Evolutionary conservation across 2,888 invertebrate species (phyloP), one percentile per base, ranked within the genome.

Genomic region (Mythimna lalbum): DNA sequence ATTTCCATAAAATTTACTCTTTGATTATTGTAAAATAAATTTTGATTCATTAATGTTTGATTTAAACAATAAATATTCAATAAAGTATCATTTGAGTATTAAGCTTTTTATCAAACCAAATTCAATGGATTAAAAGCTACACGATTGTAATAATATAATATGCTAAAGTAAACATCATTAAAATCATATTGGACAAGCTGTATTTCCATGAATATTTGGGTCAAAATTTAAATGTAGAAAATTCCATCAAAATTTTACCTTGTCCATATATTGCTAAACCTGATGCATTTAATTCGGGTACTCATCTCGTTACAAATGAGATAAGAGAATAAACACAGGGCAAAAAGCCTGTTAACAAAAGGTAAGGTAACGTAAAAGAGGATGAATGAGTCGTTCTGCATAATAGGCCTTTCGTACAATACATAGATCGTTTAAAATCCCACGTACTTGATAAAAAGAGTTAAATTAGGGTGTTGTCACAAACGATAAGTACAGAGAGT

Each of bases 361-460:
- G 53, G 56, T 36, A 47, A 80, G 75, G 63, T 43, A 69, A 63
- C 50, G 43, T 53, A 63, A 80, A 80, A 61, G 43, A 64, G 49
- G 57, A 80, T 64, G 77, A 62, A 75, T 64, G 77, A 70, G 67
- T 73, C 68, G 71, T 66, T 74, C 36, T 53, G 36, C 47, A 72
- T 81, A 79, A 78, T 73, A 69, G 68, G 56, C 59, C 50, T 74
- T 74, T 60, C 36, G 63, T 56, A 68, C 62, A 68, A 81, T 78
- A 76, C 73, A 76, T 72, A 53, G 63, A 71, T 74, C 69, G 63
- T 67, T 78, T 70, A 70, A 65, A 60, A 78, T 50, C 71, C 69
- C 65, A 73, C 64, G 53, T 60, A 31, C 53, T 66, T 33, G 63
- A 72, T 78, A 73, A 83, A 78, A 73, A 59, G 52, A 65, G 59